Evolutionary conservation across 2,113 vertebrate genomes (phyloP).

Genomic region (Apodemus sylvaticus): DNA sequence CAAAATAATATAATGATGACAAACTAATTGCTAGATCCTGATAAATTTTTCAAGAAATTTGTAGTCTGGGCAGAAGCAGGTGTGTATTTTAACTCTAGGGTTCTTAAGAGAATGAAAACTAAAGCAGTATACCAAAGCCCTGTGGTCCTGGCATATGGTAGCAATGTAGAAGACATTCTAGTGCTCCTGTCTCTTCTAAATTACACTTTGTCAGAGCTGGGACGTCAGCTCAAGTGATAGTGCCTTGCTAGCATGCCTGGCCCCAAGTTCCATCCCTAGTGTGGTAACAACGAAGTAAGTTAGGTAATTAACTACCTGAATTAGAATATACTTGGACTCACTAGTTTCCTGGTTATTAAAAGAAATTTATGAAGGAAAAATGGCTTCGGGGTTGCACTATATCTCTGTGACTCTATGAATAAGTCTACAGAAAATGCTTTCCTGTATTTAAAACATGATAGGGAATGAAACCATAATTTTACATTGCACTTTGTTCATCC

Average conservation of each 20-base stretch:
- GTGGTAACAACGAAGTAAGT: not conserved
- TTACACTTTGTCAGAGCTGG: not conserved
- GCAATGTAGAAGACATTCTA: not conserved
- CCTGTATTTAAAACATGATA: constrained; percentile 70
- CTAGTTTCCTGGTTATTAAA: not conserved
- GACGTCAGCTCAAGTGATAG: not conserved
- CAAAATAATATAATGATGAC: not conserved
- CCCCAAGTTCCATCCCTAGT: too few relatives aligned
- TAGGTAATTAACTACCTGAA: not conserved
- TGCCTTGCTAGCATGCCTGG: not conserved
- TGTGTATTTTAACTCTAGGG: not conserved
- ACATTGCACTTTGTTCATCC: constrained; percentile 75
- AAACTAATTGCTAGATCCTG: not conserved
- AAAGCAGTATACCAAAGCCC: not conserved
- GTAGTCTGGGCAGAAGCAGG: not conserved
- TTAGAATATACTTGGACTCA: constrained; percentile 44
- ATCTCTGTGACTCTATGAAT: not conserved
- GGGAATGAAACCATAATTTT: constrained; percentile 78
- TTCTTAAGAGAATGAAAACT: not conserved
- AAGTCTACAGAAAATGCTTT: constrained; percentile 59
- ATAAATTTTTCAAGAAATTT: not conserved
- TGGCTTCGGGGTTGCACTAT: not conserved
- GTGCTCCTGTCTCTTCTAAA: constrained; percentile 36
- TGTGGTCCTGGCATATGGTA: not conserved
- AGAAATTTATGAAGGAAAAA: not conserved